Evolutionary conservation across 2,113 vertebrate genomes (phyloP).

Genomic region (Orthonyx spaldingii): DNA sequence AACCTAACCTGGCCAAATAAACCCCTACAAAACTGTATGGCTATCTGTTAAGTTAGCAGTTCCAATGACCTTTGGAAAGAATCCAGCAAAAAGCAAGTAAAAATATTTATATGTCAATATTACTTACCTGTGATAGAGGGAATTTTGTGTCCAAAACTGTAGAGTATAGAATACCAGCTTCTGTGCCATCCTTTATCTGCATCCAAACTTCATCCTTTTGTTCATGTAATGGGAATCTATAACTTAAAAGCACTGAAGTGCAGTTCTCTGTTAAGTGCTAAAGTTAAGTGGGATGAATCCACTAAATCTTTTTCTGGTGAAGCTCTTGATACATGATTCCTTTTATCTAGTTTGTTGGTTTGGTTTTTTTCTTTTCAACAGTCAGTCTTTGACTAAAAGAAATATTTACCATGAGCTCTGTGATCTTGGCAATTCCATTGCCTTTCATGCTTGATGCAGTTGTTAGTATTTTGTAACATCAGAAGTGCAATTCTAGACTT

Average conservation of each 20-base stretch:
- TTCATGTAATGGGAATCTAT: background rate
- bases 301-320: background rate
- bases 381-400: background rate
- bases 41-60: background rate
- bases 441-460: constrained; percentile 22
- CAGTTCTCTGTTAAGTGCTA: background rate
- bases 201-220: background rate
- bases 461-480: constrained; percentile 15
- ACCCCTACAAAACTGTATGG: background rate
- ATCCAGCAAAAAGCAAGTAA: background rate
- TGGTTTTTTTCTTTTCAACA: background rate
- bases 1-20: background rate
- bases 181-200: background rate
- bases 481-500: constrained; percentile 34
- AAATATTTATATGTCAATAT: background rate
- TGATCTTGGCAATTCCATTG: background rate
- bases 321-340: background rate
- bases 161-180: background rate
- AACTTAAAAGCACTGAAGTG: background rate
- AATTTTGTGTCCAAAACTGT: background rate
- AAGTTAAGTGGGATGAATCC: background rate
- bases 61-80: background rate
- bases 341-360: background rate
- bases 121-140: background rate
- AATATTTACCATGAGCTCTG: background rate